phyloP scores from a whole-genome alignment of 2,888 invertebrate genomes.

The Ecdyonurus torrentis region DNA sequence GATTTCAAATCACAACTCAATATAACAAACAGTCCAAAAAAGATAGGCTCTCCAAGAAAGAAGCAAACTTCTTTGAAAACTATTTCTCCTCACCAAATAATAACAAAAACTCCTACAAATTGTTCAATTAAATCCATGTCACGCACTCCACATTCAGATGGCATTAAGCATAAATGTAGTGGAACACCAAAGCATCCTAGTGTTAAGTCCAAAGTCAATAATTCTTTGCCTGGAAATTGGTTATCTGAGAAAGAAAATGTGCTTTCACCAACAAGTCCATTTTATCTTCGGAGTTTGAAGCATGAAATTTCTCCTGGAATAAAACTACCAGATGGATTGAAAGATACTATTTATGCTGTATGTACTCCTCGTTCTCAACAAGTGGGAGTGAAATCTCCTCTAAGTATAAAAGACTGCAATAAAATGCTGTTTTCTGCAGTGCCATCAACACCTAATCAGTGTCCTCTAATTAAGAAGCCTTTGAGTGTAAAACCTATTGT shows the following conservation, averaged over 20 bases:
- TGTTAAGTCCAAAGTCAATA: background rate
- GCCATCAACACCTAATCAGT: background rate
- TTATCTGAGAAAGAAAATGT: background rate
- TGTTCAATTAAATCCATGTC: background rate
- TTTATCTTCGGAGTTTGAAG: background rate
- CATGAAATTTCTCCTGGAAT: slow-evolving; percentile 3
- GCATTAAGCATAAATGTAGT: background rate
- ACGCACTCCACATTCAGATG: background rate
- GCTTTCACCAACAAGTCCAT: background rate
- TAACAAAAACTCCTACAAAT: background rate
- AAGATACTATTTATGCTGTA: slow-evolving; percentile 10
- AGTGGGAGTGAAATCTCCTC: background rate
- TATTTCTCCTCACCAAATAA: background rate
- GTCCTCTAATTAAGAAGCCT: background rate
- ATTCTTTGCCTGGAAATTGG: background rate
- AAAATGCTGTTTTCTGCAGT: too few species aligned
- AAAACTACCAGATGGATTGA: slow-evolving; percentile 8
- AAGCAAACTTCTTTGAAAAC: background rate
- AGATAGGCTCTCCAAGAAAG: slow-evolving; percentile 11
- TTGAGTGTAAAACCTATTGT: background rate
- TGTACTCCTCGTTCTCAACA: slow-evolving; percentile 8
- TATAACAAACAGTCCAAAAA: slow-evolving; percentile 10
- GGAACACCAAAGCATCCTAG: background rate
- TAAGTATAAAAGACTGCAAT: background rate
- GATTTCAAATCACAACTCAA: background rate